These are phyloP conservation scores for Rhamnusium bicolor DNA, from an alignment of 2,888 invertebrate species.

Conservation along the genomic window DNA sequence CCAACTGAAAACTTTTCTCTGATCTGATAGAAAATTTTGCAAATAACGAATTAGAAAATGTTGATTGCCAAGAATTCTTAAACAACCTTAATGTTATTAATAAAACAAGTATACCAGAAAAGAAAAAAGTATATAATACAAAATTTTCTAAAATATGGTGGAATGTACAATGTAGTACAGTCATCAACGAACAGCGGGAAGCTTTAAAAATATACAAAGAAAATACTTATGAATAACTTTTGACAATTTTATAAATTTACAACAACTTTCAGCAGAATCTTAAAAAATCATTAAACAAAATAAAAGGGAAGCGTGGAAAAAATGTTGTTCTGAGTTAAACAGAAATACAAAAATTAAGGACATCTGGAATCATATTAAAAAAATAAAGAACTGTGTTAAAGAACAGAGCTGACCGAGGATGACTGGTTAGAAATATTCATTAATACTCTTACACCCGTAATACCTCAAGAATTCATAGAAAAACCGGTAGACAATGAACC, in stretches of 20 bases:
- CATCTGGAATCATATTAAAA: neutral
- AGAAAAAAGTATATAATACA: neutral
- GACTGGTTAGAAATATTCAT: neutral
- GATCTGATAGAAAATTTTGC: neutral
- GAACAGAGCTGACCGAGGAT: neutral
- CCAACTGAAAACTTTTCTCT: neutral
- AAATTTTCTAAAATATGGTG: neutral
- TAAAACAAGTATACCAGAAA: neutral
- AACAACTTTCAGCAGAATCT: no score
- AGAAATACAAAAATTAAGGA: neutral
- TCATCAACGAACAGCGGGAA: neutral
- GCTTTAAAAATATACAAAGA: neutral
- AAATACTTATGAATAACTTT: no score
- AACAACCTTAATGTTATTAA: neutral
- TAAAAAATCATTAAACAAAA: neutral
- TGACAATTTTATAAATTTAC: no score
- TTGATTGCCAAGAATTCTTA: neutral
- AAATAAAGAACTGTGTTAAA: neutral
- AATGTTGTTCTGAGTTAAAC: neutral
- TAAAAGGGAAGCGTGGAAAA: neutral
- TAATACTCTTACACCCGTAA: neutral
- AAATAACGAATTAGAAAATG: neutral
- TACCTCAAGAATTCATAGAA: neutral
- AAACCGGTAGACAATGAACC: neutral
- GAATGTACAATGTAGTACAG: neutral